Base-by-base conservation (phyloP, 92 coral and sea anemone genomes). In the Montipora capitata region DNA sequence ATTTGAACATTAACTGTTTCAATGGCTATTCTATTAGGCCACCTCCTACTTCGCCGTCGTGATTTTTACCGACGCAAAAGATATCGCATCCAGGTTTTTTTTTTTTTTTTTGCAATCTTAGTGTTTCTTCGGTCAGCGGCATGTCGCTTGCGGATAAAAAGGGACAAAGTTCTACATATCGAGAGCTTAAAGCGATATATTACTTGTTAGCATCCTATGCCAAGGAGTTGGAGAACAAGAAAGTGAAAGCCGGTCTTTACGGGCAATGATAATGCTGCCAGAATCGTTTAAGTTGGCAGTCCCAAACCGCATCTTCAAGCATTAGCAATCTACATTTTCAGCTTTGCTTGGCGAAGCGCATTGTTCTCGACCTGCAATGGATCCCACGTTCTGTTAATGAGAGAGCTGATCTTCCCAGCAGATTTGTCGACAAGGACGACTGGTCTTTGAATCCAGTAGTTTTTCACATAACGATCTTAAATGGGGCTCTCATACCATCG, bases 31-130 rank as follows among this genome's bases (percentile, higher is more conserved):
- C 84, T 0, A 84, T 88, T 4, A 49, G 79, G 12, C 70, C 87
- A 35, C 81, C 80, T 1, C 51, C 51, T 18, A 77, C 41, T 54
- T 45, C 52, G 52, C 52, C 52, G 52, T 72, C 10, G 70, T 88
- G 14, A 18, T 93, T 13, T 90, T 75, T 77, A 51, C 89, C 11
- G 93, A 93, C 57, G 94, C 96, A 9, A 93, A 87, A 41, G 94
- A 81, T n/a, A 10, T 78, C 2, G 96, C 88, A 42, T 93, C 85
- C 51, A 94, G 96, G 4, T 48, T 5, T 5, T 48, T 48, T 45
- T 48, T 9, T 48, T 5, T 48, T 48, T 45, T 48, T 9, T 48
- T 48, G 2, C 52, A 48, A 48, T 48, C 52, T 86, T 48, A 48
- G 10, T 9, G 92, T 0, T 90, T 79, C 58, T 42, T 82, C 4